Conservation (phyloP, 2,797 vertebrate species). For the Prionace glauca region DNA sequence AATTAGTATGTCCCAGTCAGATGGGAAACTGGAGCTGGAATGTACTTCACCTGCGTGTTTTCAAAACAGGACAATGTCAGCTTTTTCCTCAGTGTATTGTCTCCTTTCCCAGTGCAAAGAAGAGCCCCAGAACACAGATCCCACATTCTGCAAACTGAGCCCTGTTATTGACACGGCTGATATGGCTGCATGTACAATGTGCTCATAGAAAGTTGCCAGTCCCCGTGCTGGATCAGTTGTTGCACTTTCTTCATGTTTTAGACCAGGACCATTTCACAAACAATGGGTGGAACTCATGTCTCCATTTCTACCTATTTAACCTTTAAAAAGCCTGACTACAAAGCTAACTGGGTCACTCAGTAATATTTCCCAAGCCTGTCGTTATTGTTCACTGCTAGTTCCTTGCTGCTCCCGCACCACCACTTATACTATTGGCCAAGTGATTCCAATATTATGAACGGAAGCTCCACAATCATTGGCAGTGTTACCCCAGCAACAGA, state of each 20-base stretch:
- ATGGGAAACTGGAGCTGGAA: too few species aligned
- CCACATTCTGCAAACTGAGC: background rate
- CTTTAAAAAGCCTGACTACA: background rate
- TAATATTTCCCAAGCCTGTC: background rate
- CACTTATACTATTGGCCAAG: background rate
- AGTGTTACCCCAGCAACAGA: background rate
- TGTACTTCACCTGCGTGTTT: background rate
- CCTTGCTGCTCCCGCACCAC: background rate
- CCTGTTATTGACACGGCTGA: constrained; percentile 14
- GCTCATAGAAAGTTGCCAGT: constrained; percentile 8
- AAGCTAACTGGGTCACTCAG: background rate
- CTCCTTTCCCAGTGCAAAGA: background rate
- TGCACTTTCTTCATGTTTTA: background rate
- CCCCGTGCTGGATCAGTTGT: constrained; percentile 1
- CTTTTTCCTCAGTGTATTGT: background rate
- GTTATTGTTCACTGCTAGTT: background rate
- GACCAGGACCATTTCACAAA: background rate
- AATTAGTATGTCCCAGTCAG: background rate
- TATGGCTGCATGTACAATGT: background rate
- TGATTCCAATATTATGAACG: background rate
- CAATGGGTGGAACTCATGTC: background rate
- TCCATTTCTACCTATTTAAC: background rate
- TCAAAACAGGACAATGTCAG: background rate
- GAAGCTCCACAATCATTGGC: background rate
- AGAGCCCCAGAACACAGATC: background rate